These are phyloP conservation scores for Lucilia sericata DNA, from an alignment of 1,140 invertebrate species.

Conservation along the genomic window DNA sequence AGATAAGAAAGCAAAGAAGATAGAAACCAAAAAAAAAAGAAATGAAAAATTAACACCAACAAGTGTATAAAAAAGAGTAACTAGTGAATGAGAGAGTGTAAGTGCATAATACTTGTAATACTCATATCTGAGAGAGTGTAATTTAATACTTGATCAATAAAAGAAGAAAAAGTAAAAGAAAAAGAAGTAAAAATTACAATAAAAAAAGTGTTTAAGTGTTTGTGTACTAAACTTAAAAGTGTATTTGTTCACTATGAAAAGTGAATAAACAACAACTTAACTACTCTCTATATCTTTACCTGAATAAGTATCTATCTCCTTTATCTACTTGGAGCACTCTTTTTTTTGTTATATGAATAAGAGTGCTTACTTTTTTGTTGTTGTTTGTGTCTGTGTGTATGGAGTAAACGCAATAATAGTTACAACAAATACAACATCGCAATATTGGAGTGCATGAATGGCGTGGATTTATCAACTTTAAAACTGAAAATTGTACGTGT, in stretches of 20 bases:
- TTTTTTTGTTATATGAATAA: neutral
- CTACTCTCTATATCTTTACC: neutral
- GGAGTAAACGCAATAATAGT: slow-evolving; percentile 1
- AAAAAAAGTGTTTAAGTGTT: slow-evolving; percentile 18
- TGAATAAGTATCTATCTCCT: neutral
- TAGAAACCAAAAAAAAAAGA: no score
- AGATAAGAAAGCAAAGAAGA: neutral
- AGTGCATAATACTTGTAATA: neutral
- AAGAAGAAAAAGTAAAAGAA: neutral
- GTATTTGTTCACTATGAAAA: slow-evolving; percentile 28
- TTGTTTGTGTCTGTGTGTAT: no score
- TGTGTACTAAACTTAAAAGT: slow-evolving; percentile 22
- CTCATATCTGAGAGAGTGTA: neutral
- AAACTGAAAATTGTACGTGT: neutral
- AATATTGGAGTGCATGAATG: slow-evolving; percentile 35
- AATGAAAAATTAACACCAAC: slow-evolving; percentile 4
- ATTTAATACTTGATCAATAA: neutral
- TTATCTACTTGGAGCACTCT: neutral
- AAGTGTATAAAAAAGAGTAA: neutral
- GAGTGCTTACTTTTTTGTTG: neutral
- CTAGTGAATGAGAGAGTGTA: neutral
- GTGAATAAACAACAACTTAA: slow-evolving; percentile 36
- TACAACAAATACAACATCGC: slow-evolving; percentile 13
- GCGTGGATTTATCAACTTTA: neutral
- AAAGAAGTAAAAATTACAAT: neutral